phyloP scores from a whole-genome alignment of 2,113 vertebrate genomes.

The Nycticorax nycticorax region DNA sequence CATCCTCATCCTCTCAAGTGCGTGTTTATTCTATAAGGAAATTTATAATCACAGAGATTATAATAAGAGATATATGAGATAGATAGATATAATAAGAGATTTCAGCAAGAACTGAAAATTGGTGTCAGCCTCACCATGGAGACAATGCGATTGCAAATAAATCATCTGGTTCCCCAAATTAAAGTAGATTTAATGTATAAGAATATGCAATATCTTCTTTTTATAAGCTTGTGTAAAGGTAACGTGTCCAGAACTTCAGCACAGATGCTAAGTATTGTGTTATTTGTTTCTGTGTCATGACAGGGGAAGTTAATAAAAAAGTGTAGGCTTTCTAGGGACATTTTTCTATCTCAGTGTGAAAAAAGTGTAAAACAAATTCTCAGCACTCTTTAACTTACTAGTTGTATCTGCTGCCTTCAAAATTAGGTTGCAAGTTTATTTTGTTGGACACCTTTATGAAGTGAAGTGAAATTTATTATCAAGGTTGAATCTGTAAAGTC shows the following conservation, averaged over 20 bases:
- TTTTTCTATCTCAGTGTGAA: background rate
- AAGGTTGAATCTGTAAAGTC: background rate
- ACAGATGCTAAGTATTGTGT: background rate
- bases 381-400: background rate
- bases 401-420: background rate
- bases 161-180: background rate
- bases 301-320: background rate
- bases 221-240: background rate
- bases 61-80: too few species aligned
- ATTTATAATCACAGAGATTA: slow-evolving; percentile 6
- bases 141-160: slow-evolving; percentile 28
- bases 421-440: background rate
- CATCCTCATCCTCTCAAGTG: background rate
- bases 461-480: background rate
- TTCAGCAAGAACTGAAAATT: background rate
- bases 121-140: background rate
- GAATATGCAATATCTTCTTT: background rate
- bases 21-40: background rate
- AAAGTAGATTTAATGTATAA: background rate
- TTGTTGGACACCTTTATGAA: background rate
- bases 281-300: background rate
- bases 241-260: background rate
- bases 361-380: background rate
- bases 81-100: too few species aligned
- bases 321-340: background rate